Evolutionary conservation across 2,113 vertebrate genomes (phyloP), one percentile per base, ranked within the genome.

Genomic region (Nesoenas mayeri): DNA sequence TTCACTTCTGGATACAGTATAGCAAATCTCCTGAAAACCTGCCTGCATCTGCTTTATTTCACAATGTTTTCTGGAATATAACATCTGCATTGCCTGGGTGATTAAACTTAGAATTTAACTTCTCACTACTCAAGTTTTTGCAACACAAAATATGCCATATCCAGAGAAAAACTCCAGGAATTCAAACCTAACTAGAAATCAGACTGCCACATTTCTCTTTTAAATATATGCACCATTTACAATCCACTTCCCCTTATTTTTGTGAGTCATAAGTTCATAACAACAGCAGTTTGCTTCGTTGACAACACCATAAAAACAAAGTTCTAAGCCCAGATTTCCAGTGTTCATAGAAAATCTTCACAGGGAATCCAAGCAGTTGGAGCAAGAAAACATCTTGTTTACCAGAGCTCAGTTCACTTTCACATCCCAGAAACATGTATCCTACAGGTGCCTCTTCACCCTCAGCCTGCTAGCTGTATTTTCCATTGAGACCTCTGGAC

Each of bases 221-320:
- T 31, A 61, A 42, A 48, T 16, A 25, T 15, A 67, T 10, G 34
- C 6, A 51, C 17, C 36, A 83, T 64, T 5, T 12, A 17, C 74
- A 53, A 67, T 60, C 25, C 24, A 79, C 26, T 77, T 88, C 12
- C 31, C 24, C 25, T 88, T 61, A 57, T 73, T 88, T 40, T 66
- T 3, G 0, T 15, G 44, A 80, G 26, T 51, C 44, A 34, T 8
- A 78, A 32, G 69, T 74, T 81, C 0, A 0, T 50, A 74, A 74
- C 8, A 42, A 40, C 1, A 87, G 26, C 28, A 62, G 26, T 25
- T 85, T 71, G 44, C 36, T 91, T 42, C 16, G 28, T 62, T 74
- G 36, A 54, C 75, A 74, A 85, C 7, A 81, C 14, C 15, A 16
- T 15, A 79, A 53, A 69, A 73, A 12, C 4, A 31, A 81, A 81